phyloP scores from a whole-genome alignment of 35 echinoderm and acorn worm species.

The Patiria miniata region DNA sequence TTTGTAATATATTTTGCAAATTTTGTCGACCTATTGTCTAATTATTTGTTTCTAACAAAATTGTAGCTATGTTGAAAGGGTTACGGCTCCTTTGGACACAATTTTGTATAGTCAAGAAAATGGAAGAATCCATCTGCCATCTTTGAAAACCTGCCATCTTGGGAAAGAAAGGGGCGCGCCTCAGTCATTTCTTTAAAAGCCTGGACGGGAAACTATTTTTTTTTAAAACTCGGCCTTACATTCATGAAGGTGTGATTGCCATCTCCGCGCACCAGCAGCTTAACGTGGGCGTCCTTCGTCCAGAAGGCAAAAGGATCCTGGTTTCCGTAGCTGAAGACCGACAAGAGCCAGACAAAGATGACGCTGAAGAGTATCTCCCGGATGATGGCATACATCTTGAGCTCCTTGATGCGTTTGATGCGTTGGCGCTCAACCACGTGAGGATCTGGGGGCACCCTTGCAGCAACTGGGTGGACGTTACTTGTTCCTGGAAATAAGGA shows the following conservation, averaged over 20 bases:
- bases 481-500: not conserved
- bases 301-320: conserved; percentile 58
- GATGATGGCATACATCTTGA: conserved; percentile 83
- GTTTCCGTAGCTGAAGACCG: conserved; percentile 86
- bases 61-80: too few species aligned
- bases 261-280: conserved; percentile 50
- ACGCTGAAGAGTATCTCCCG: conserved; percentile 91
- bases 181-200: too few species aligned
- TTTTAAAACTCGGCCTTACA: too few species aligned
- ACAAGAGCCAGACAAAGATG: conserved; percentile 69
- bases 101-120: too few species aligned
- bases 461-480: not conserved
- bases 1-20: too few species aligned
- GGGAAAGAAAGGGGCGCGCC: too few species aligned
- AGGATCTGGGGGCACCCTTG: conserved; percentile 58
- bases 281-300: conserved; percentile 61
- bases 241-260: conserved; percentile 50
- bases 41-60: too few species aligned
- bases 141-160: too few species aligned
- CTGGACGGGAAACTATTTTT: too few species aligned
- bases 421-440: conserved; percentile 53
- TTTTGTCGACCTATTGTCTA: too few species aligned
- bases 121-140: too few species aligned
- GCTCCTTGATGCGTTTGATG: conserved; percentile 73
- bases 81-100: too few species aligned